phyloP scores from a whole-genome alignment of 2,888 invertebrate species.

The Clusia tigrina region DNA sequence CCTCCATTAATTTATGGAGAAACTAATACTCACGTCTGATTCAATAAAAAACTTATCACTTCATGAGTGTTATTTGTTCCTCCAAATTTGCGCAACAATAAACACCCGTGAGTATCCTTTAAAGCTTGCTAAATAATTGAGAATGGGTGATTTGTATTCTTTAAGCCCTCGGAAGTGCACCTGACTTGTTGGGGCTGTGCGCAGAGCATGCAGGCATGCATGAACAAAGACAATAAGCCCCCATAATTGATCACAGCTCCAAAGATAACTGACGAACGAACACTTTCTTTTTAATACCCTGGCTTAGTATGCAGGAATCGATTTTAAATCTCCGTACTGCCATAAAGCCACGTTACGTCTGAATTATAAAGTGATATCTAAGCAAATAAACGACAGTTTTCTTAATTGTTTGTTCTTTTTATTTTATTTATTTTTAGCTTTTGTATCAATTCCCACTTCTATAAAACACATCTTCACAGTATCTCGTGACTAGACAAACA shows the following conservation, averaged over 20 bases:
- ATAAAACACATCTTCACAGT: background rate
- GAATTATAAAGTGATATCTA: background rate
- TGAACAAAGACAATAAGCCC: background rate
- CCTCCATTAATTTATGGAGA: no score
- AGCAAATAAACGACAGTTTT: background rate
- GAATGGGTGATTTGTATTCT: no score
- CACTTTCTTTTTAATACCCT: background rate
- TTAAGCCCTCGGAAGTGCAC: no score
- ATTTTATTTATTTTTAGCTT: no score
- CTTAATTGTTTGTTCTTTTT: background rate
- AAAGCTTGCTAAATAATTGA: no score
- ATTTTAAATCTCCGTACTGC: conserved; percentile 9
- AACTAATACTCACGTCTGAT: no score
- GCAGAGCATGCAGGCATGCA: background rate
- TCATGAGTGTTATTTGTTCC: no score
- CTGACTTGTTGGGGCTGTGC: no score
- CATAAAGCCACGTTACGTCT: background rate
- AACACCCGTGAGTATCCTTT: no score
- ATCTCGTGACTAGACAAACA: background rate
- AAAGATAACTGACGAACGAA: background rate
- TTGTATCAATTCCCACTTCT: background rate
- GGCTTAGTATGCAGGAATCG: conserved; percentile 3
- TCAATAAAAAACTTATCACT: no score
- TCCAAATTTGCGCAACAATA: no score
- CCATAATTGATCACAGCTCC: conserved; percentile 13